Base-by-base conservation (phyloP, 2,113 vertebrate genomes). In the Nesogale talazaci region DNA sequence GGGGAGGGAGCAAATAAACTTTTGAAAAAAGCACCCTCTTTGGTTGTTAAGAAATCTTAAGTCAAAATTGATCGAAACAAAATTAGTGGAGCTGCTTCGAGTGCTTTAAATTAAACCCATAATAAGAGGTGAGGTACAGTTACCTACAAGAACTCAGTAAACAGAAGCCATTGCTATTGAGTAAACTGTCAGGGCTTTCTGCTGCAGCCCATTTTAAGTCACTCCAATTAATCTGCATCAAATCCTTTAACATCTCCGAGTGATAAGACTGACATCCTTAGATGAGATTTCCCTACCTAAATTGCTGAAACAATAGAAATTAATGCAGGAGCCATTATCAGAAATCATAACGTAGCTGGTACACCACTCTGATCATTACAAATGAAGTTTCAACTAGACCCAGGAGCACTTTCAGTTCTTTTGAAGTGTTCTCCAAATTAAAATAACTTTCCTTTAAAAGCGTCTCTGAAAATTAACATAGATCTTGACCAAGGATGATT, bases 381-480 rank as follows among this genome's bases (percentile, higher is more conserved):
- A 97, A 97, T 95, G 84, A 97, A 78, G 94, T 97, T 97, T 97
- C 69, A 36, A 89, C 95, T 78, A 96, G 96, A 94, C 87, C 81
- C 46, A 27, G 91, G 81, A 96, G 95, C 96, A 95, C 95, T 95
- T 93, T 95, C 81, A 79, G 81, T 95, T 87, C 89, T 94, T 96
- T 92, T 74, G 95, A 96, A 86, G 94, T 89, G 86, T 96, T 93
- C 94, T 94, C 89, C 90, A 94, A 93, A 97, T 97, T 95, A 2
- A 89, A 86, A 95, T 93, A 96, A 96, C 95, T 97, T 95, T 89
- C 63, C 75, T 69, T 94, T 96, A 96, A 96, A 97, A 97, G 95
- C 96, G 77, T 95, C 79, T 92, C 87, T 94, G 77, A 94, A 96
- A 95, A 96, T 96, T 97, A 96, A 92, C 89, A 92, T 95, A 81